Evolutionary conservation across 2,113 vertebrate species (phyloP).

Genomic region (Piliocolobus tephrosceles): DNA sequence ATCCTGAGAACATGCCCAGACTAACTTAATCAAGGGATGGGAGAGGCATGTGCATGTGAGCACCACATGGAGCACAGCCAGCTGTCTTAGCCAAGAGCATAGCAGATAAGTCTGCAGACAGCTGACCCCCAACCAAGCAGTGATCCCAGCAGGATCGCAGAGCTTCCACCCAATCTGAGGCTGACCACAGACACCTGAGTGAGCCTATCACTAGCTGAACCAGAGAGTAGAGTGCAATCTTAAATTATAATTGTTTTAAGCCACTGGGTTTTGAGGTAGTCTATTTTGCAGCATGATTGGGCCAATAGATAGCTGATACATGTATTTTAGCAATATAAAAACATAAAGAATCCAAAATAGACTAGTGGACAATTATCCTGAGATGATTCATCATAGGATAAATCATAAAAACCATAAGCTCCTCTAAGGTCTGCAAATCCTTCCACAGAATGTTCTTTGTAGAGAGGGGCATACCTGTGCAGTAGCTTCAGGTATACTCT

Average conservation of each 20-base stretch:
- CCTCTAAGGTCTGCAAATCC: not conserved
- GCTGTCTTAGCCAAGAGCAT: not conserved
- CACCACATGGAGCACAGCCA: not conserved
- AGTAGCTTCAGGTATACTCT: not conserved
- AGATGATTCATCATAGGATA: not conserved
- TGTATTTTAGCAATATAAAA: not conserved
- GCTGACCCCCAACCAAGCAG: not conserved
- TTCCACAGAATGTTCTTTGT: not conserved
- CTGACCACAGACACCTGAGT: not conserved
- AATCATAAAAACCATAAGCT: not conserved
- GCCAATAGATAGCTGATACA: not conserved
- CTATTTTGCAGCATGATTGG: not conserved
- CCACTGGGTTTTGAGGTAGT: not conserved
- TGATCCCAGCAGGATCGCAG: not conserved
- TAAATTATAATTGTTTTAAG: not conserved
- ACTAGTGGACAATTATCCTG: not conserved
- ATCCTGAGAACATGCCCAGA: not conserved
- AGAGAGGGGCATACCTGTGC: not conserved
- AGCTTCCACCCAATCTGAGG: not conserved
- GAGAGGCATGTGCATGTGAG: too few relatives aligned
- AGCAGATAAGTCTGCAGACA: not conserved
- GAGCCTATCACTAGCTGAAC: not conserved
- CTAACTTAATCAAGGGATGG: not conserved
- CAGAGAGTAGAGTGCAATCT: not conserved
- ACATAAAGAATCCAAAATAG: not conserved